Evolutionary conservation across 2,113 vertebrate genomes (phyloP).

Genomic region (Rhinolophus ferrumequinum): DNA sequence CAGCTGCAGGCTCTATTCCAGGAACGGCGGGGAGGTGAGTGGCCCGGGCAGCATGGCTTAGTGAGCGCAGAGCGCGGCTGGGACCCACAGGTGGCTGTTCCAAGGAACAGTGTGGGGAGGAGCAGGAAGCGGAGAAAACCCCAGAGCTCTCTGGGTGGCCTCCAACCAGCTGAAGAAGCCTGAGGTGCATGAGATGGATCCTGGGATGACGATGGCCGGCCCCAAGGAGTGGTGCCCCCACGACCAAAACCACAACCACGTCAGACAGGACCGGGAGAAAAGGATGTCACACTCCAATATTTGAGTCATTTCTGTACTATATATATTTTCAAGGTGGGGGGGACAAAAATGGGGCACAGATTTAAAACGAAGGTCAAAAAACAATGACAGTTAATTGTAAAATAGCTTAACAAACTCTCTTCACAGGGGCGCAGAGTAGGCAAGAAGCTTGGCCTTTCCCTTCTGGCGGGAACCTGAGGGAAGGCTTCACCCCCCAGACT

Average conservation of each 20-base stretch:
- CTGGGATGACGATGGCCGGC: neutral
- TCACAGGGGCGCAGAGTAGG: neutral
- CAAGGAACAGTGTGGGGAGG: rapidly evolving
- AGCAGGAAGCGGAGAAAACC: neutral
- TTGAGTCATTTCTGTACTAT: neutral
- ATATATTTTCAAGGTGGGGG: neutral
- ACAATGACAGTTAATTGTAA: neutral
- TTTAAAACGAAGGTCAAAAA: neutral
- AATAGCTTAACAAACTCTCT: neutral
- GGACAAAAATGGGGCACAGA: neutral
- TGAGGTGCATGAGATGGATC: neutral
- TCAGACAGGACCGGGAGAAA: neutral
- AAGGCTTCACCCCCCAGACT: neutral
- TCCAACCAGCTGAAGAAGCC: neutral
- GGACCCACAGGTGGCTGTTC: neutral
- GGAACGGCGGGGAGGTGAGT: neutral
- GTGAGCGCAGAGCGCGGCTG: neutral
- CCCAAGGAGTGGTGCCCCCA: neutral
- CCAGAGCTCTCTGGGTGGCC: neutral
- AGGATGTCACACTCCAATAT: neutral
- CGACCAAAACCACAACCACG: neutral
- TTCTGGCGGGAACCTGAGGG: neutral
- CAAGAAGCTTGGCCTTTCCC: neutral
- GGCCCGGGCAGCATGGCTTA: neutral
- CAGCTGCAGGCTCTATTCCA: neutral